Conservation (phyloP, 2,113 vertebrate species). For the Phalacrocorax brasilianus region DNA sequence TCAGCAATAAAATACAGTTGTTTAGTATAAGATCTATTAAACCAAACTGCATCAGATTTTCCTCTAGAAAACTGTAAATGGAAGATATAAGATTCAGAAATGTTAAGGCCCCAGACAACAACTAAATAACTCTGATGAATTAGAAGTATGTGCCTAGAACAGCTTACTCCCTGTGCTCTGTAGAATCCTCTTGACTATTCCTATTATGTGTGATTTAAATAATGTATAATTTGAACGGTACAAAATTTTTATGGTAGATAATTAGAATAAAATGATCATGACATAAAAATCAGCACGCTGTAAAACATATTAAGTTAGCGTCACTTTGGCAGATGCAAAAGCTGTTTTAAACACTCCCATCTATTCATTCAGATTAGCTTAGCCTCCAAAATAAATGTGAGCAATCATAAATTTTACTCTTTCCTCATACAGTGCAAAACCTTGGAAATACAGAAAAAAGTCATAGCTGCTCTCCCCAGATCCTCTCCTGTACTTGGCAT, state of each 20-base stretch:
- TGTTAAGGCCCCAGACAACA: neutral
- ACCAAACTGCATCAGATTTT: neutral
- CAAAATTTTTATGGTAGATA: neutral
- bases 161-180: neutral
- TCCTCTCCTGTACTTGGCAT: neutral
- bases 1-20: neutral
- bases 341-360: neutral
- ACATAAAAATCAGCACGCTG: neutral
- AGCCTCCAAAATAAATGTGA: neutral
- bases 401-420: neutral
- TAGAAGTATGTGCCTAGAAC: neutral
- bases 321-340: neutral
- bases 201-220: neutral
- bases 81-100: neutral
- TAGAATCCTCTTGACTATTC: neutral
- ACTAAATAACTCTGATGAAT: neutral
- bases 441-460: neutral
- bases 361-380: neutral
- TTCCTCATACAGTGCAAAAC: neutral
- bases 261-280: neutral
- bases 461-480: neutral
- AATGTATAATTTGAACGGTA: neutral
- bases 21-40: neutral
- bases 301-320: neutral
- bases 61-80: neutral